Evolutionary conservation across 2,113 vertebrate genomes (phyloP).

Genomic region (Prionailurus viverrinus): DNA sequence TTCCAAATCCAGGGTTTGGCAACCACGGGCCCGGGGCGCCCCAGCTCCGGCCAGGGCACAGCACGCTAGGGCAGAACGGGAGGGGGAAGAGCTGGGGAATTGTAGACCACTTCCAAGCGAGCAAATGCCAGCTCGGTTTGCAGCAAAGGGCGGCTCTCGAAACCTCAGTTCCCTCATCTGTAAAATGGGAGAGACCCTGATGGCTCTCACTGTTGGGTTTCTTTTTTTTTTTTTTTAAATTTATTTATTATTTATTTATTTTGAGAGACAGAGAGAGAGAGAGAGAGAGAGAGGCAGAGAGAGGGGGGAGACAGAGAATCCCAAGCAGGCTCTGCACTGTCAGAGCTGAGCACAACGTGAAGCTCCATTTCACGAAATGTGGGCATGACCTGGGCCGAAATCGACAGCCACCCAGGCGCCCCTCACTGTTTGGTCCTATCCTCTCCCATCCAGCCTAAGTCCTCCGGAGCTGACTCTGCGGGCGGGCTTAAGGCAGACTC

Average conservation of each 20-base stretch:
- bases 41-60: background rate
- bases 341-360: too few species aligned
- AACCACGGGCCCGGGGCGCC: background rate
- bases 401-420: too few species aligned
- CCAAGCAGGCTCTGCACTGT: too few species aligned
- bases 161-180: background rate
- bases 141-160: background rate
- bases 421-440: background rate
- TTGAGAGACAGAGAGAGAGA: too few species aligned
- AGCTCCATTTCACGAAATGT: too few species aligned
- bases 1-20: background rate
- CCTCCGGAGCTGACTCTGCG: background rate
- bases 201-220: background rate
- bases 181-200: background rate
- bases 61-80: rapidly evolving
- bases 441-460: background rate
- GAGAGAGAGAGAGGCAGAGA: too few species aligned
- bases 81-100: background rate
- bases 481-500: background rate
- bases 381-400: too few species aligned
- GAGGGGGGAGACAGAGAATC: too few species aligned
- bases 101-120: background rate
- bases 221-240: too few species aligned
- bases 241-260: too few species aligned
- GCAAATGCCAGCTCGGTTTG: background rate